A percentile compares a stretch with the other conserved stretches of the same genome.
These are phyloP conservation scores for Protobothrops mucrosquamatus DNA, from an alignment of 2,113 vertebrate genomes.

Conservation along the genomic window DNA sequence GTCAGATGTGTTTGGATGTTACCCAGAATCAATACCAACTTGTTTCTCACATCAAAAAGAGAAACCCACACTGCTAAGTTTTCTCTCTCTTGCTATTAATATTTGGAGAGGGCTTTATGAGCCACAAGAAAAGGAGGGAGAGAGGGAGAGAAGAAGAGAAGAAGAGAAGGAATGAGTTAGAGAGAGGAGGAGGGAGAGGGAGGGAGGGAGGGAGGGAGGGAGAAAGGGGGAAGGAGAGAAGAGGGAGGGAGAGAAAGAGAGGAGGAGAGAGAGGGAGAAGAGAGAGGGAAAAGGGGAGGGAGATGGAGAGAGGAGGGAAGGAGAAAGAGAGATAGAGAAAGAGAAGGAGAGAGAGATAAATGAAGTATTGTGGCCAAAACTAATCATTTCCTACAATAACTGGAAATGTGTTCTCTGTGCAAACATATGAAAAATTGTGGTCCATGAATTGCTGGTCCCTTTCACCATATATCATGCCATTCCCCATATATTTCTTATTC, in stretches of 20 bases:
- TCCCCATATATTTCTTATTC: not conserved
- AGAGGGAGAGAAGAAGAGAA: not conserved
- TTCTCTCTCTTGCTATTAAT: not conserved
- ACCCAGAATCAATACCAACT: not conserved
- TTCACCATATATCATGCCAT: not conserved
- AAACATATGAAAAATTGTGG: not conserved
- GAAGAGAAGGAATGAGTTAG: too few species aligned
- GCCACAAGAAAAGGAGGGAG: not conserved
- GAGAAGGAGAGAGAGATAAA: not conserved
- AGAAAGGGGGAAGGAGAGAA: not conserved
- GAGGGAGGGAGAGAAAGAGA: not conserved
- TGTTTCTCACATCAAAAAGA: not conserved
- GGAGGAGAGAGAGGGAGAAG: not conserved
- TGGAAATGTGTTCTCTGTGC: not conserved
- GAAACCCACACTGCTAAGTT: not conserved
- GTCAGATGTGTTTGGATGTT: not conserved
- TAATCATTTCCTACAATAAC: not conserved
- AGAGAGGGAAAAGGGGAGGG: too few species aligned
- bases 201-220: too few species aligned
- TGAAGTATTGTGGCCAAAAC: not conserved
- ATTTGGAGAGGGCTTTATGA: not conserved
- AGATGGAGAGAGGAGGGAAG: too few species aligned
- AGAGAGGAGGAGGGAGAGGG: too few species aligned
- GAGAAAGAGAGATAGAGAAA: too few species aligned
- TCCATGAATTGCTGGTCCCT: not conserved